A percentile compares a stretch with the other conserved stretches of the same genome.
Conservation (phyloP, 1,140 invertebrate species). For the Papilio dardanus region DNA sequence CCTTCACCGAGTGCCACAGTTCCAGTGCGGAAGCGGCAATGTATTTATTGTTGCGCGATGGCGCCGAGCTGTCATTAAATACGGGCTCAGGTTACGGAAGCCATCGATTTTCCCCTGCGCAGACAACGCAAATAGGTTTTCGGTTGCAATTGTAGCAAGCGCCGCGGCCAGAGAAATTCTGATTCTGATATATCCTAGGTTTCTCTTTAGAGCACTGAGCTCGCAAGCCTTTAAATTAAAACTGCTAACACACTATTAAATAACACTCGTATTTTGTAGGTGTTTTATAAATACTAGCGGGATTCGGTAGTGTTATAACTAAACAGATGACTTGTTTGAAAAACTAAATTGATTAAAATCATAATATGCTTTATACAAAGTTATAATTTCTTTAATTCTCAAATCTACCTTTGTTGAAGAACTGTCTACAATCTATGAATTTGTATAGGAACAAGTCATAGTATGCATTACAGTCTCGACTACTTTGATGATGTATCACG, state of each 20-base stretch:
- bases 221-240: background rate
- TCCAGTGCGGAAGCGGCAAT: conserved; percentile 28
- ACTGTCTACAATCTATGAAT: background rate
- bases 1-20: conserved; percentile 24
- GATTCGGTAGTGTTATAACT: background rate
- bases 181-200: too few relatives aligned
- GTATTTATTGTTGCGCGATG: conserved; percentile 27
- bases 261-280: too few relatives aligned
- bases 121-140: background rate
- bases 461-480: background rate
- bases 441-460: too few relatives aligned
- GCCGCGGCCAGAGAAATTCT: too few relatives aligned
- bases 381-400: background rate
- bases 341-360: background rate
- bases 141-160: background rate
- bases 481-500: background rate
- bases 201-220: background rate
- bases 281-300: background rate
- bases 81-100: background rate
- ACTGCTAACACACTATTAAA: too few relatives aligned
- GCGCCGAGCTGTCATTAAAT: conserved; percentile 31
- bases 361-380: background rate
- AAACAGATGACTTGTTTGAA: background rate
- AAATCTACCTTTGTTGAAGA: background rate
- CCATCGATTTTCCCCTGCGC: background rate